Base-by-base conservation (phyloP, 92 coral and sea anemone genomes). In the Diadumene lineata region DNA sequence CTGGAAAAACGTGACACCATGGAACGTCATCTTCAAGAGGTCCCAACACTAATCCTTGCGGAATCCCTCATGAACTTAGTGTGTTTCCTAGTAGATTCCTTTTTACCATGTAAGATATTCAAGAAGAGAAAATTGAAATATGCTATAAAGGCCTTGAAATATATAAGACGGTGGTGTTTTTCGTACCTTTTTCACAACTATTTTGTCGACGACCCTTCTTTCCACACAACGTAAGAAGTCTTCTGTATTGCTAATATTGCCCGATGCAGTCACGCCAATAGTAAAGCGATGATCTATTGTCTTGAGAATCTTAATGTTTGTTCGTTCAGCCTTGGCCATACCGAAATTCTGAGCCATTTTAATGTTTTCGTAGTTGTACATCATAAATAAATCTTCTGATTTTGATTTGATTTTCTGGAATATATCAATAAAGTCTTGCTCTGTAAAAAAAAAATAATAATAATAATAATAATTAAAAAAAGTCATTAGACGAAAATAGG, bases 221-320 rank as follows among this genome's bases (percentile, higher is more conserved):
- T 72, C 73, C 0, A 80, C 28, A 43, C 85, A 80, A 34, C 67
- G 50, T 31, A 80, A 78, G 48, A 80, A 80, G 7, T 4, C 56
- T 17, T 71, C 79, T 28, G 79, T 33, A 8, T 66, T 58, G 21
- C 80, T 63, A 28, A 74, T 73, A 56, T 80, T 80, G 18, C 85
- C 85, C 17, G 79, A 72, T 0, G 85, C 85, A 0, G 85, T 72
- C 25, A 80, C 65, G 1, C 85, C 85, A 43, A 80, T 74, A 31
- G 85, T 72, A 29, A 80, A 80, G 8, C 85, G 85, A 31, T 74
- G 85, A 29, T 80, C 85, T 11, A 80, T 63, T 6, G 74, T 74
- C 73, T 73, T 80, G 66, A 73, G 46, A n/a, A 80, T 31, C 25
- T 80, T 80, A 31, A 80, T 38, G 15, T 23, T 72, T 57, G 50